phyloP scores from a whole-genome alignment of 2,888 invertebrate species.

The Phanerotoma sp. region DNA sequence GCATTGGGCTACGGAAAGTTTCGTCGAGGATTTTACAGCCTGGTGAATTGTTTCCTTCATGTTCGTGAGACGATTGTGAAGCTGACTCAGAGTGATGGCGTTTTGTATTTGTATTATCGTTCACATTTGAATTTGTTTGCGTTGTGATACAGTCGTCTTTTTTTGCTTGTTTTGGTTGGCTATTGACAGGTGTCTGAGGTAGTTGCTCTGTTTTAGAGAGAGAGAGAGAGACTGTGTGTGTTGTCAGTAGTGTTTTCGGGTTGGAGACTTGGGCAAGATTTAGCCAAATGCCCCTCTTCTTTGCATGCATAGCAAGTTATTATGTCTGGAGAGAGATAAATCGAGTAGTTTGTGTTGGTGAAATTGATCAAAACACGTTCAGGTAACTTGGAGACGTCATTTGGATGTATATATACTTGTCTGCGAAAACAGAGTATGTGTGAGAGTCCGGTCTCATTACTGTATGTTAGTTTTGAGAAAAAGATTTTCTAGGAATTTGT shows the following conservation, averaged over 20 bases:
- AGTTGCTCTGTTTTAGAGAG: too few species aligned
- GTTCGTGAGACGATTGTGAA: too few species aligned
- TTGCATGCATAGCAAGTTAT: not conserved
- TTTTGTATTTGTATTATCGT: too few species aligned
- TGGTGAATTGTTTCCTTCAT: too few species aligned
- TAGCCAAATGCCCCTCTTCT: not conserved
- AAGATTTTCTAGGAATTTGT: conserved; percentile 20
- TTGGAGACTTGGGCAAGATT: not conserved
- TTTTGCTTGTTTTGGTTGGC: too few species aligned
- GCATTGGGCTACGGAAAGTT: too few species aligned
- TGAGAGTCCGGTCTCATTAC: not conserved
- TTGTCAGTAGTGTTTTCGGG: not conserved
- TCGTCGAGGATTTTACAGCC: too few species aligned
- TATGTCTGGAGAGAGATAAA: not conserved
- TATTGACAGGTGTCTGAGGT: too few species aligned
- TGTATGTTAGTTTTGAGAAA: too few species aligned
- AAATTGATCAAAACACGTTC: not conserved
- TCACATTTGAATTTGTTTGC: too few species aligned
- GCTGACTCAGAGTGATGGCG: too few species aligned
- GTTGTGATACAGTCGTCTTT: too few species aligned
- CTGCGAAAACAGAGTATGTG: not conserved
- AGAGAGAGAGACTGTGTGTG: not conserved
- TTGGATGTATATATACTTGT: not conserved
- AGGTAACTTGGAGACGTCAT: not conserved
- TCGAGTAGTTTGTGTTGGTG: not conserved